These are phyloP conservation scores for Acomys russatus DNA, from an alignment of 2,797 vertebrate genomes.

Conservation along the genomic window DNA sequence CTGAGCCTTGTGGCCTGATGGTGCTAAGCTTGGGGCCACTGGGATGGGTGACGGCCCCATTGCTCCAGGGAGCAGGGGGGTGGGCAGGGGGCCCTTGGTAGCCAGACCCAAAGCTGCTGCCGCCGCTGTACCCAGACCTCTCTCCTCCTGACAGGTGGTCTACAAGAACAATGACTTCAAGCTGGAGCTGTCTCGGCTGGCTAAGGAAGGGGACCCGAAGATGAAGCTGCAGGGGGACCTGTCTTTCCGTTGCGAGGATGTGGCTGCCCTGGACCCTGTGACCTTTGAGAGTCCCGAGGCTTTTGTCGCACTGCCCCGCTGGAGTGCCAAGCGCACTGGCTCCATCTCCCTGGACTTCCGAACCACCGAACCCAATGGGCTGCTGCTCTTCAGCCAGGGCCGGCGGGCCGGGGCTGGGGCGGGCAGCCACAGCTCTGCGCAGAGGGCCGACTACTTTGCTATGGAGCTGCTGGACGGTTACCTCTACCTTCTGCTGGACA, in stretches of 20 bases:
- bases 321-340: constrained; percentile 95
- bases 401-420: constrained; percentile 88
- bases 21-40: background rate
- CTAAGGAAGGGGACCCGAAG: constrained; percentile 93
- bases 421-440: constrained; percentile 84
- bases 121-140: background rate
- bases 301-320: constrained; percentile 93
- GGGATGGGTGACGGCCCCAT: fast-evolving
- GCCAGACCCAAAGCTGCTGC: background rate
- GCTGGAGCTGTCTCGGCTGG: constrained; percentile 96
- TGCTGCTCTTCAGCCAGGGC: constrained; percentile 95
- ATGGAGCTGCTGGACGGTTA: constrained; percentile 96
- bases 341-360: constrained; percentile 97
- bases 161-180: constrained; percentile 99
- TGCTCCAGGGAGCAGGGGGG: background rate
- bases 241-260: constrained; percentile 95
- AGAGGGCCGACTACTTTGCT: constrained; percentile 94
- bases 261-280: constrained; percentile 95
- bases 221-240: constrained; percentile 96
- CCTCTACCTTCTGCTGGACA: constrained; percentile 95
- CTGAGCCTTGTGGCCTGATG: background rate
- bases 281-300: constrained; percentile 94
- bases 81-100: background rate
- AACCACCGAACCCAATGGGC: constrained; percentile 94
- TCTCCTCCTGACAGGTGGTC: constrained; percentile 91